These are phyloP conservation scores for Prunella himalayana DNA, from an alignment of 2,113 vertebrate species.

Conservation along the genomic window DNA sequence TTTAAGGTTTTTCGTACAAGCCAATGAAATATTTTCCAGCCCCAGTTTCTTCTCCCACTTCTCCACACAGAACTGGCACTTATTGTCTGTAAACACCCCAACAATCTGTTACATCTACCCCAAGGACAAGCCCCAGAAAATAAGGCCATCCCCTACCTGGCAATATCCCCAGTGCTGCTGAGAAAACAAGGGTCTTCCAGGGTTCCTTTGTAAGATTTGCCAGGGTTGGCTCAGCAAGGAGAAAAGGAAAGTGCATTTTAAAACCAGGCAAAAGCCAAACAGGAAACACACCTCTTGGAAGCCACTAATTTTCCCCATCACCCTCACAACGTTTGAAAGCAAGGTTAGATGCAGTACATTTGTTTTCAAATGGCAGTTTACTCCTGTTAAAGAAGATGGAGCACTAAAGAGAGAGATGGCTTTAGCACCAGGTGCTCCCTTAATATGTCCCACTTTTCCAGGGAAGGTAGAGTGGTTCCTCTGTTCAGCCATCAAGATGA, in stretches of 20 bases:
- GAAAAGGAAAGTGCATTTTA: background rate
- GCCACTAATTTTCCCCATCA: background rate
- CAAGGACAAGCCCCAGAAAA: background rate
- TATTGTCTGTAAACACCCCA: background rate
- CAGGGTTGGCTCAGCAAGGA: background rate
- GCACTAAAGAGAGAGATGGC: background rate
- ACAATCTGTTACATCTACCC: background rate
- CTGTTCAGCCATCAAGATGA: background rate
- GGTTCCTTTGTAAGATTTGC: background rate
- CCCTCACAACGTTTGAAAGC: background rate
- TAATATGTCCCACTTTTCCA: background rate
- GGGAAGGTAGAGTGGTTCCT: background rate
- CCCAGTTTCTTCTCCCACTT: background rate
- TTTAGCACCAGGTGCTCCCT: background rate
- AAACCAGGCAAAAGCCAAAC: background rate
- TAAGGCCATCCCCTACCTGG: background rate
- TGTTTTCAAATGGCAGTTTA: background rate
- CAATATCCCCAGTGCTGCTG: background rate
- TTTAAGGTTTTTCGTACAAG: background rate
- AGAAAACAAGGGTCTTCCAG: background rate
- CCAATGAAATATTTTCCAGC: background rate
- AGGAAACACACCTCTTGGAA: background rate
- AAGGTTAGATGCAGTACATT: background rate
- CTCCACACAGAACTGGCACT: background rate
- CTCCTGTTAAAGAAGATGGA: background rate